Percentiles rank a stretch among this genome's conserved stretches.
phyloP scores from a whole-genome alignment of 2,113 vertebrate genomes.

The Pithys albifrons region DNA sequence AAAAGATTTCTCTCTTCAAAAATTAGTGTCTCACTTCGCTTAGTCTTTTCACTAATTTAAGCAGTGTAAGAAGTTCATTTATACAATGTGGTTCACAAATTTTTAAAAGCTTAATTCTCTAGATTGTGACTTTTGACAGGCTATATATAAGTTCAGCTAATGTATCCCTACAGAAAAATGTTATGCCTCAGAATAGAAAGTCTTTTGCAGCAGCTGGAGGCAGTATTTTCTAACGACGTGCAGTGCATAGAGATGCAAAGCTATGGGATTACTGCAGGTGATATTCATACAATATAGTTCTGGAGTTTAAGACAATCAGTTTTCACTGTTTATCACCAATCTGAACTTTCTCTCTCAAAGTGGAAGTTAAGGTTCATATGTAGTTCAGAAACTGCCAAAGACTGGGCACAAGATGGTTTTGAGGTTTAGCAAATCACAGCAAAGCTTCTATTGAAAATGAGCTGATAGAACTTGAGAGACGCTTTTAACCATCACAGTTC shows the following conservation, averaged over 20 bases:
- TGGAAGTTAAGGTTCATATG: background rate
- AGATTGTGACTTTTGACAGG: background rate
- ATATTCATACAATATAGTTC: background rate
- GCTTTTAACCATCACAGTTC: background rate
- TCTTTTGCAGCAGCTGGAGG: slow-evolving; percentile 12
- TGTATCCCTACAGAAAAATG: background rate
- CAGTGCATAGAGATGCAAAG: background rate
- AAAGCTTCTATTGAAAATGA: background rate
- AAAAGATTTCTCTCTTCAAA: slow-evolving; percentile 26
- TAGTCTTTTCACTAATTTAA: background rate
- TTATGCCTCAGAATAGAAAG: background rate
- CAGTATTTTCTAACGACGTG: background rate
- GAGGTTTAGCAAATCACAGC: background rate
- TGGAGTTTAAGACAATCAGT: background rate
- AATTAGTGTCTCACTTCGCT: slow-evolving; percentile 18
- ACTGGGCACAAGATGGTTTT: background rate
- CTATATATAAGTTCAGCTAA: background rate
- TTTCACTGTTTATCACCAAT: background rate
- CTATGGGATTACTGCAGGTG: background rate
- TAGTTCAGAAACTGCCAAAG: background rate
- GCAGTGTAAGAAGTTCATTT: background rate
- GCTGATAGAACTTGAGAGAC: background rate
- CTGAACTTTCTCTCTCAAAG: background rate
- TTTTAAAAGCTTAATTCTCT: slow-evolving; percentile 24
- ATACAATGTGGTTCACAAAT: background rate